Conservation (phyloP, 2,888 invertebrate species). For the Drosophila anomelani region DNA sequence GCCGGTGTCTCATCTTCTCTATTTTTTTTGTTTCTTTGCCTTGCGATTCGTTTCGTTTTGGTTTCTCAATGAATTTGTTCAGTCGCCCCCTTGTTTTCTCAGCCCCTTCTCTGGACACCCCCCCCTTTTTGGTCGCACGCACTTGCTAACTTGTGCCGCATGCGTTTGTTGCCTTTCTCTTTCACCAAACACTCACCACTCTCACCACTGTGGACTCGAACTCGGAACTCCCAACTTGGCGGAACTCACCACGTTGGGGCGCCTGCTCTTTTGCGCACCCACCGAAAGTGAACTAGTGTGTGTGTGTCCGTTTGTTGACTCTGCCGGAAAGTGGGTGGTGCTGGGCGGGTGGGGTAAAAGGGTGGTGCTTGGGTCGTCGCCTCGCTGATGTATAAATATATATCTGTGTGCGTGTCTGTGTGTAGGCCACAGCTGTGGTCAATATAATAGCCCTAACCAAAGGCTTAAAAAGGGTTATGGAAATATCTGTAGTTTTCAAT, state of each 20-base stretch:
- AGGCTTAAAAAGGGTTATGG: not conserved
- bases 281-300: conserved; percentile 56
- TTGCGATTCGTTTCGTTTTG: conserved; percentile 50
- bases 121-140: conserved; percentile 61
- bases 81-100: conserved; percentile 37
- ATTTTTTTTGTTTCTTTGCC: conserved; percentile 49
- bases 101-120: conserved; percentile 17
- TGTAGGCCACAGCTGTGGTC: conserved; percentile 30
- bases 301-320: conserved; percentile 77
- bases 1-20: conserved; percentile 70
- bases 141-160: conserved; percentile 41
- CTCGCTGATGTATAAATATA: conserved; percentile 34
- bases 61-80: conserved; percentile 73
- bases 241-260: conserved; percentile 64
- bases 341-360: conserved; percentile 25
- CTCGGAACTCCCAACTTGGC: conserved; percentile 8
- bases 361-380: conserved; percentile 44
- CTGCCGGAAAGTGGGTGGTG: conserved; percentile 53
- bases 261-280: conserved; percentile 45
- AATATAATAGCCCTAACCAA: conserved; percentile 9
- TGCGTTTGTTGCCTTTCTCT: conserved; percentile 70
- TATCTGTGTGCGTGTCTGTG: conserved; percentile 22
- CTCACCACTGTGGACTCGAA: conserved; percentile 45
- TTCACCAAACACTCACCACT: conserved; percentile 71
- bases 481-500: too few relatives aligned